Evolutionary conservation across 2,888 invertebrate species (phyloP).

Genomic region (Xanthostigma xanthostigma): DNA sequence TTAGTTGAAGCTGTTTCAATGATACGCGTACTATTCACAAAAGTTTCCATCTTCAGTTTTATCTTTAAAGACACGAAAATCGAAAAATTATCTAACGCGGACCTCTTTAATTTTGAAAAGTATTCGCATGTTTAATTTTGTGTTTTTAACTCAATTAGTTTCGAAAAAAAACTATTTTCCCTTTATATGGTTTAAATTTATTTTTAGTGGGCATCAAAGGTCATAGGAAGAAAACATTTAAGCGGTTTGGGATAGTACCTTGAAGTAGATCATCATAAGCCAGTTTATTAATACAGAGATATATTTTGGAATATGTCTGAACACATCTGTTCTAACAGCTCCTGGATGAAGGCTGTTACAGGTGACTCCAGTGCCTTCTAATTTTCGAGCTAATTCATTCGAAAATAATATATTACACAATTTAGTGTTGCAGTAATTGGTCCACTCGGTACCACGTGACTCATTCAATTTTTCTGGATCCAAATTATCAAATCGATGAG

Average conservation of each 20-base stretch:
- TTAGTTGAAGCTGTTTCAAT: too few relatives aligned
- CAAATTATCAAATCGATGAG: neutral
- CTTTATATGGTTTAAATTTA: too few relatives aligned
- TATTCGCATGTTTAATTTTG: too few relatives aligned
- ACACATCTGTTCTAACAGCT: neutral
- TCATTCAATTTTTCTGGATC: neutral
- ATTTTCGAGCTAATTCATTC: slow-evolving; percentile 22
- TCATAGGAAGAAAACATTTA: too few relatives aligned
- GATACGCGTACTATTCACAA: too few relatives aligned
- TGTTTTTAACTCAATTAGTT: too few relatives aligned
- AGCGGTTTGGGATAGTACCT: slow-evolving; percentile 5
- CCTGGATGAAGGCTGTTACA: slow-evolving; percentile 32
- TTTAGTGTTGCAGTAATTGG: slow-evolving; percentile 23
- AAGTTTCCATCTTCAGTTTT: too few relatives aligned
- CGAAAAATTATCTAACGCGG: too few relatives aligned
- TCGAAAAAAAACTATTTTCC: too few relatives aligned
- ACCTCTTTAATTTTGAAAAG: too few relatives aligned
- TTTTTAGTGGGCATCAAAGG: too few relatives aligned
- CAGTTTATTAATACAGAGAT: slow-evolving; percentile 5
- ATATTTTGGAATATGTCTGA: slow-evolving; percentile 20
- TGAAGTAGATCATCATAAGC: slow-evolving; percentile 8
- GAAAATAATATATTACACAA: slow-evolving; percentile 26
- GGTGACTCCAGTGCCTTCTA: slow-evolving; percentile 24
- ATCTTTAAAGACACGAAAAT: too few relatives aligned
- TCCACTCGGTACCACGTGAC: slow-evolving; percentile 3